These are phyloP conservation scores for Zygothrica quintamaculata DNA, from an alignment of 2,888 invertebrate species.

Conservation along the genomic window DNA sequence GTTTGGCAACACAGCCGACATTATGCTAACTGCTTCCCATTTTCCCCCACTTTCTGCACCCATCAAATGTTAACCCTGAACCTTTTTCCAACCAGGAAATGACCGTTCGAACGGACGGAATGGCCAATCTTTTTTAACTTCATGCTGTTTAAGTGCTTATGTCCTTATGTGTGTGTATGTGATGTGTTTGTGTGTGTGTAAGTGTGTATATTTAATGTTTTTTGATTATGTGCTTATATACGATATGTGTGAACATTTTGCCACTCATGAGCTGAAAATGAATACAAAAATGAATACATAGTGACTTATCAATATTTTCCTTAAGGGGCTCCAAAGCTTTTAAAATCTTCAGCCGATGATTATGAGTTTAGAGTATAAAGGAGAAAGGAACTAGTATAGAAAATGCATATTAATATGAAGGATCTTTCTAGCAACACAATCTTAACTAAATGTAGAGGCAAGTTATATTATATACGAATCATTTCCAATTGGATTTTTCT, in stretches of 20 bases:
- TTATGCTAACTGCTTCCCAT: constrained; percentile 69
- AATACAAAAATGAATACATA: constrained; percentile 35
- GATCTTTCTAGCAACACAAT: too few relatives aligned
- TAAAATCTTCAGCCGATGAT: not conserved
- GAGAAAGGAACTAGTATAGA: too few relatives aligned
- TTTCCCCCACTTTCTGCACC: constrained; percentile 55
- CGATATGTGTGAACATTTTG: constrained; percentile 41
- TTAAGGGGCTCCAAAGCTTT: not conserved
- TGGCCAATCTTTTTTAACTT: constrained; percentile 27
- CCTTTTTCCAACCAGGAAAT: constrained; percentile 62
- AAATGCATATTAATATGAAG: too few relatives aligned
- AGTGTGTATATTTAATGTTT: constrained; percentile 37
- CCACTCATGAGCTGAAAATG: constrained; percentile 54
- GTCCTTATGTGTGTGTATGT: not conserved
- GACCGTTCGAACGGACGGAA: constrained; percentile 54
- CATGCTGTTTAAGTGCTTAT: constrained; percentile 34
- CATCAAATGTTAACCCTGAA: constrained; percentile 48
- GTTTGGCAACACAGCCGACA: constrained; percentile 41
- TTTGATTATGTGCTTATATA: constrained; percentile 45
- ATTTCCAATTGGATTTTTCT: too few relatives aligned
- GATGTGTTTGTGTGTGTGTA: constrained; percentile 12
- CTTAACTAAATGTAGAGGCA: too few relatives aligned
- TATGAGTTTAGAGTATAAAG: not conserved
- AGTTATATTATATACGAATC: too few relatives aligned
- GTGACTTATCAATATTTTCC: constrained; percentile 34